Evolutionary conservation across 2,888 invertebrate species (phyloP).

Genomic region (Thecocarcelia acutangulata): DNA sequence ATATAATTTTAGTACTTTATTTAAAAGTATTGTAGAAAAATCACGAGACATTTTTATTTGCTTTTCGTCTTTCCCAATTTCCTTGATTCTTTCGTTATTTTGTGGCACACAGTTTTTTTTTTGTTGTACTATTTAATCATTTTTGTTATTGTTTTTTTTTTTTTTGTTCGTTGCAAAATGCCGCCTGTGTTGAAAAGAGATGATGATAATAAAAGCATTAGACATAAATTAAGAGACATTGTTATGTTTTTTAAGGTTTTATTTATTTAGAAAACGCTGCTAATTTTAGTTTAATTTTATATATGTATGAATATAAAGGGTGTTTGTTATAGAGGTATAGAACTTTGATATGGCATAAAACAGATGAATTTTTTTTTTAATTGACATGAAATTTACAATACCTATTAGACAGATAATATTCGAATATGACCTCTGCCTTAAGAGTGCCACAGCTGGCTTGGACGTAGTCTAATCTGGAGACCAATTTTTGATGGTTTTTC

Average conservation of each 20-base stretch:
- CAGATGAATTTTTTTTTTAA: too few species aligned
- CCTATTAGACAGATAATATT: too few species aligned
- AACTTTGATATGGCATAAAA: too few species aligned
- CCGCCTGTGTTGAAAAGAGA: conserved; percentile 42
- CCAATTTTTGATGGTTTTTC: too few species aligned
- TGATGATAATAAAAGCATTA: conserved; percentile 2
- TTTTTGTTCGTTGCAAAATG: conserved; percentile 50
- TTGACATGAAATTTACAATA: too few species aligned
- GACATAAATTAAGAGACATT: conserved; percentile 47
- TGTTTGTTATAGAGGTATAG: too few species aligned
- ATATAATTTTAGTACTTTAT: neutral
- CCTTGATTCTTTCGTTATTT: conserved; percentile 31
- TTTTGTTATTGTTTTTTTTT: conserved; percentile 6
- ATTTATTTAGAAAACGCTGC: conserved; percentile 35
- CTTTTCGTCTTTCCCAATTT: conserved; percentile 27
- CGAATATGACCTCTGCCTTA: too few species aligned
- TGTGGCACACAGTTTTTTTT: conserved; percentile 26
- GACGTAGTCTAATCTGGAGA: too few species aligned
- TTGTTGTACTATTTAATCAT: neutral
- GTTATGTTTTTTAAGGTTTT: conserved; percentile 33
- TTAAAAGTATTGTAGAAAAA: neutral
- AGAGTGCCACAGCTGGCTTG: too few species aligned
- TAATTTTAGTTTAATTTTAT: conserved; percentile 58
- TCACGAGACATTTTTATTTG: conserved; percentile 49
- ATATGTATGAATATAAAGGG: conserved; percentile 32